Evolutionary conservation across 2,113 vertebrate species (phyloP).

Genomic region (Phocoena phocoena): DNA sequence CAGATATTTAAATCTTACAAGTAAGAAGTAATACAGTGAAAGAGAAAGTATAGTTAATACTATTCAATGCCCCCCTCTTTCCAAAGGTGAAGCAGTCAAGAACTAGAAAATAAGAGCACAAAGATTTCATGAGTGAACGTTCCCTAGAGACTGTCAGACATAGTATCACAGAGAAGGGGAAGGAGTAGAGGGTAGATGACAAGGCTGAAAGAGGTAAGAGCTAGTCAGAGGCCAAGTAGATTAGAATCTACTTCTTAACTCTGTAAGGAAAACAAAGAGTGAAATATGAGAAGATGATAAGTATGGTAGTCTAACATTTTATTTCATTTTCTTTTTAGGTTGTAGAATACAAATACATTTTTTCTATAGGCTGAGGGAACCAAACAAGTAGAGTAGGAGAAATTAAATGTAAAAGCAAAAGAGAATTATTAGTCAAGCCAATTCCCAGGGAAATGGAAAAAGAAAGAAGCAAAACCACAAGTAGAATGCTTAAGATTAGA

Average conservation of each 20-base stretch:
- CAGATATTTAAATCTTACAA: neutral
- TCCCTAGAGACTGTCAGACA: neutral
- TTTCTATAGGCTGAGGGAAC: neutral
- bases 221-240: neutral
- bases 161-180: rapidly evolving
- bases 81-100: neutral
- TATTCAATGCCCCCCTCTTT: neutral
- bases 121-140: neutral
- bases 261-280: neutral
- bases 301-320: neutral
- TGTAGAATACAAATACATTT: neutral
- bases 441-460: neutral
- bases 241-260: neutral
- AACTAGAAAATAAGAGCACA: neutral
- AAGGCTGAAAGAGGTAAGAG: neutral
- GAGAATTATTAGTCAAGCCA: neutral
- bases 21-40: neutral
- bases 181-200: neutral
- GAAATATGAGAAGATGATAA: neutral
- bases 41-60: too few species aligned
- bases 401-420: neutral
- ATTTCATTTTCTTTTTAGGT: neutral
- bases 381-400: neutral
- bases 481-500: neutral
- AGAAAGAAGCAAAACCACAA: neutral